These are phyloP conservation scores for Actinia equina DNA, from an alignment of 64 coral and sea anemone genomes.

Conservation along the genomic window DNA sequence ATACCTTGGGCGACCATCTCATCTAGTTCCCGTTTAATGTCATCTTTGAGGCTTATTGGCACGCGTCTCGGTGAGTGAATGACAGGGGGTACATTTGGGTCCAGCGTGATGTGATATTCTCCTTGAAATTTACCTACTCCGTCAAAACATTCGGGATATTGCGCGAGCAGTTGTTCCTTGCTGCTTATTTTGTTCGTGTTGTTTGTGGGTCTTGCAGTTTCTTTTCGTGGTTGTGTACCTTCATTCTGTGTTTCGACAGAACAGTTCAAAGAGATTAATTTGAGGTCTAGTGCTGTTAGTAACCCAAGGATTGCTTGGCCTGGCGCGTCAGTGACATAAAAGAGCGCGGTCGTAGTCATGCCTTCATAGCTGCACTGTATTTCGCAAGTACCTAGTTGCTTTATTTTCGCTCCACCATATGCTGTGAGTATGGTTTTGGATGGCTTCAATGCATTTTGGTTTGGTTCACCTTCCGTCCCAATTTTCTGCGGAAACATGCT, in stretches of 20 bases:
- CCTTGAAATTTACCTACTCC: background rate
- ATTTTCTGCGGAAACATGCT: conserved; percentile 20
- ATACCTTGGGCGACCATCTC: too few species aligned
- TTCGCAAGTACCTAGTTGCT: too few species aligned
- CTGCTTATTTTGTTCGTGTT: background rate
- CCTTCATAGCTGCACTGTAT: too few species aligned
- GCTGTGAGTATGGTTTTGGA: too few species aligned
- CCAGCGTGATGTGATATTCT: conserved; percentile 38
- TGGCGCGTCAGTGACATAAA: too few species aligned
- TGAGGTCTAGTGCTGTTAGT: conserved; percentile 1
- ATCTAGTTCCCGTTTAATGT: conserved; percentile 11
- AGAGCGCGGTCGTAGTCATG: too few species aligned
- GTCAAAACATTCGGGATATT: too few species aligned
- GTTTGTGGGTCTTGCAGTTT: background rate
- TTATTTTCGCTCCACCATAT: background rate
- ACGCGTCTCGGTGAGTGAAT: too few species aligned
- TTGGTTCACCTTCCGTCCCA: conserved; percentile 14
- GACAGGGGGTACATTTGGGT: background rate
- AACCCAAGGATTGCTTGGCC: too few species aligned
- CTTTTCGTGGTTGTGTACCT: background rate
- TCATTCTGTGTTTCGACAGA: conserved; percentile 29
- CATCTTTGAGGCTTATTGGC: conserved; percentile 33
- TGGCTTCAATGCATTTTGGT: background rate
- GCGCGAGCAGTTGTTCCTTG: conserved; percentile 8
- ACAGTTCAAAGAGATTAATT: conserved; percentile 28